A percentile compares a stretch with the other conserved stretches of the same genome.
These are phyloP conservation scores for Barbus barbus DNA, from an alignment of 2,113 vertebrate genomes.

Conservation along the genomic window DNA sequence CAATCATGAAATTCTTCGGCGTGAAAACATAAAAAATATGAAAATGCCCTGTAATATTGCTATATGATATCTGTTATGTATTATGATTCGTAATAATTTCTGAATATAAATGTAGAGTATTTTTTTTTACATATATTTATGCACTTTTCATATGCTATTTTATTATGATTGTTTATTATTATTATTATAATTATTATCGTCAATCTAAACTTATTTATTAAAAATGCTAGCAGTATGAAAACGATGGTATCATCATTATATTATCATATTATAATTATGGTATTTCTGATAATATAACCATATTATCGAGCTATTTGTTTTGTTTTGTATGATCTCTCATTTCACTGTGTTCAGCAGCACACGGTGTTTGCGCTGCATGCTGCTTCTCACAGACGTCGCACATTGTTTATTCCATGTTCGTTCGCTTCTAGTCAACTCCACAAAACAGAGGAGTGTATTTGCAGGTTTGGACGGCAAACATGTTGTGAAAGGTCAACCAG, in stretches of 20 bases:
- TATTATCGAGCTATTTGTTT: background rate
- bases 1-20: too few species aligned
- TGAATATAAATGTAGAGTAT: too few species aligned
- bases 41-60: too few species aligned
- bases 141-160: background rate
- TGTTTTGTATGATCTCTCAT: background rate
- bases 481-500: constrained; percentile 50
- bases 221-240: background rate
- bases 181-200: too few species aligned
- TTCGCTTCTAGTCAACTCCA: constrained; percentile 45
- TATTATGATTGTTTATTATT: too few species aligned
- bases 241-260: background rate
- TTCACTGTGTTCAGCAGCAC: too few species aligned
- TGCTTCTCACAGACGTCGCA: background rate
- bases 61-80: too few species aligned
- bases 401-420: constrained; percentile 7
- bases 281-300: background rate
- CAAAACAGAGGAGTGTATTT: constrained; percentile 41
- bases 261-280: background rate
- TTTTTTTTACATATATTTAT: background rate
- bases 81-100: too few species aligned
- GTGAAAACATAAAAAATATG: too few species aligned
- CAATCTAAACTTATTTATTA: too few species aligned
- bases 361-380: constrained; percentile 5
- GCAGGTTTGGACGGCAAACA: constrained; percentile 25